Percentiles rank a stretch among this genome's conserved stretches.
These are phyloP conservation scores for Enteromius anoplus DNA, from an alignment of 2,797 vertebrate species.

Conservation along the genomic window DNA sequence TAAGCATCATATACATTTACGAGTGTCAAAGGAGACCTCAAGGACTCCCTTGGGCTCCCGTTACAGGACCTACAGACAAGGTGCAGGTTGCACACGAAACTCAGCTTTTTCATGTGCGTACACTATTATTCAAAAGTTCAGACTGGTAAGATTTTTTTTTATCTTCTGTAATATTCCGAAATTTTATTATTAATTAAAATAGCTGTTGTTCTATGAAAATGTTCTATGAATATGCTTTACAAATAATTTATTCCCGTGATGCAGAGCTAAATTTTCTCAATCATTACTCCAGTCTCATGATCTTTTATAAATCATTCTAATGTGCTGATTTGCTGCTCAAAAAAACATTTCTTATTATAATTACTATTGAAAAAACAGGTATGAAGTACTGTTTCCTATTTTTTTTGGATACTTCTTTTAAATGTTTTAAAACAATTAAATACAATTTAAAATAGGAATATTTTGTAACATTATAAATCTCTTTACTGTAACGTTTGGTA, in stretches of 20 bases:
- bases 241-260: background rate
- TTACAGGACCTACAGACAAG: slow-evolving; percentile 71
- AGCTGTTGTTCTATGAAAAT: too few species aligned
- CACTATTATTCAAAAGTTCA: background rate
- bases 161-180: background rate
- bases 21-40: slow-evolving; percentile 11
- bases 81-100: background rate
- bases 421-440: background rate
- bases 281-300: background rate
- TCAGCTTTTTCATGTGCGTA: background rate
- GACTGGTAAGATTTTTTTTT: background rate
- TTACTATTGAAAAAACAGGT: background rate
- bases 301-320: background rate
- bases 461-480: background rate
- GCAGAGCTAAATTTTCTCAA: background rate
- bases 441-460: background rate
- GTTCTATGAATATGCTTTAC: background rate
- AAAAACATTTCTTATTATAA: background rate
- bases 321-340: background rate
- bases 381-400: background rate
- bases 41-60: slow-evolving; percentile 47
- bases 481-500: background rate
- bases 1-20: slow-evolving; percentile 20
- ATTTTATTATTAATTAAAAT: background rate
- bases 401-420: background rate